phyloP scores from a whole-genome alignment of 1,140 invertebrate genomes.

The Eupeodes corollae region DNA sequence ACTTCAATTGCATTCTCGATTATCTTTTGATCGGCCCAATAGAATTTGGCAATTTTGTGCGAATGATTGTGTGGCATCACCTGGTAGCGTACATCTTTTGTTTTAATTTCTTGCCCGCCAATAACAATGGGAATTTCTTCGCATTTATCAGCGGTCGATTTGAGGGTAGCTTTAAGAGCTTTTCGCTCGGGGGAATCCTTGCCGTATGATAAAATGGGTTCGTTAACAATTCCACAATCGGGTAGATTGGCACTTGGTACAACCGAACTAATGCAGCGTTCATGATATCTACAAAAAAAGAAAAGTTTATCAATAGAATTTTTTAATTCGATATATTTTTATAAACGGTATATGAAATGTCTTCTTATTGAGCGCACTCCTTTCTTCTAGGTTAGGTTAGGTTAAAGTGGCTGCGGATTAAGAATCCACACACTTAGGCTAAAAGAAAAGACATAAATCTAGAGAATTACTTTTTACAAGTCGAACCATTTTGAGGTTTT shows the following conservation, averaged over 20 bases:
- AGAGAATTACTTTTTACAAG: no score
- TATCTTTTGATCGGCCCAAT: conserved; percentile 75
- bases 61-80: conserved; percentile 80
- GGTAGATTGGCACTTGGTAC: conserved; percentile 49
- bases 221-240: conserved; percentile 66
- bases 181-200: conserved; percentile 72
- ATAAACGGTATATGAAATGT: no score
- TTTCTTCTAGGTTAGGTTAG: no score
- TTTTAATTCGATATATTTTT: no score
- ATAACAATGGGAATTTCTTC: conserved; percentile 89
- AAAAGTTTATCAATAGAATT: no score
- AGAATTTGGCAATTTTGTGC: conserved; percentile 80
- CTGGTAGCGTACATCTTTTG: conserved; percentile 58
- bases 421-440: no score
- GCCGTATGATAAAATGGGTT: conserved; percentile 68
- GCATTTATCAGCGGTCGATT: conserved; percentile 49
- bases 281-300: not conserved
- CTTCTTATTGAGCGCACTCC: no score
- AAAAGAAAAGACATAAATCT: no score
- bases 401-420: no score
- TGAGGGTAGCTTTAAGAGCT: conserved; percentile 61
- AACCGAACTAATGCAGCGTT: conserved; percentile 46
- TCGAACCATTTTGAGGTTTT: no score
- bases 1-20: conserved; percentile 77
- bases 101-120: conserved; percentile 73